Base-by-base conservation (phyloP, 2,113 vertebrate genomes). In the Dascyllus trimaculatus region DNA sequence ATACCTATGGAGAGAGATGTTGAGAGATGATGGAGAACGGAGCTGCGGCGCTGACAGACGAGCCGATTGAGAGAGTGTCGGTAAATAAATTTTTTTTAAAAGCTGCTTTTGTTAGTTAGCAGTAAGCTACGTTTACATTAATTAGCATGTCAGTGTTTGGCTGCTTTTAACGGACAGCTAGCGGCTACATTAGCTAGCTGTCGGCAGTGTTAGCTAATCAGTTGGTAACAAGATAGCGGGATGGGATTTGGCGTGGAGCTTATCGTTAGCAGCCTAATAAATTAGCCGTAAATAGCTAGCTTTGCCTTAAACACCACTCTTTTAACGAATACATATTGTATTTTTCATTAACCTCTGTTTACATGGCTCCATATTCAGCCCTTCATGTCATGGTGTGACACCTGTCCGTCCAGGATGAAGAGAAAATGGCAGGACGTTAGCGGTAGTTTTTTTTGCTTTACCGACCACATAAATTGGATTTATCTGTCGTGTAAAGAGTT, bases 11-110 rank as follows among this genome's bases (percentile, higher is more conserved):
- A 72, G 78, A 22, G n/a, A 13, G 57, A 45, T 54, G 78, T 19
- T 8, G 54, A 48, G 29, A 56, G 70, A 26, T 54, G 88, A 87
- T 80, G 85, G 79, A 67, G 81, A 67, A 35, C 25, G 2, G 25
- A 18, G 59, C 71, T 81, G 64, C 57, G 52, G 29, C 71, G 25
- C n/a, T 13, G 66, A 74, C 10, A 22, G 22, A 71, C 58, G 5
- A 59, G 18, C 45, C 5, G 71, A 64, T 71, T 51, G 35, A 71
- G 26, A 24, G 24, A 32, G 25, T 46, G 29, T 24, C 22, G 82
- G 75, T 88, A 80, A 75, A 81, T 82, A 45, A 45, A 66, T 5
- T 3, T 29, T 29, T 29, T 35, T 9, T 18, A 46, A 18, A 46
- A 22, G 0, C 21, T 1, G 6, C 0, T 45, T 0, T 32, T 15